Base-by-base conservation (phyloP, 2,888 invertebrate genomes). In the Tipula lateralis region DNA sequence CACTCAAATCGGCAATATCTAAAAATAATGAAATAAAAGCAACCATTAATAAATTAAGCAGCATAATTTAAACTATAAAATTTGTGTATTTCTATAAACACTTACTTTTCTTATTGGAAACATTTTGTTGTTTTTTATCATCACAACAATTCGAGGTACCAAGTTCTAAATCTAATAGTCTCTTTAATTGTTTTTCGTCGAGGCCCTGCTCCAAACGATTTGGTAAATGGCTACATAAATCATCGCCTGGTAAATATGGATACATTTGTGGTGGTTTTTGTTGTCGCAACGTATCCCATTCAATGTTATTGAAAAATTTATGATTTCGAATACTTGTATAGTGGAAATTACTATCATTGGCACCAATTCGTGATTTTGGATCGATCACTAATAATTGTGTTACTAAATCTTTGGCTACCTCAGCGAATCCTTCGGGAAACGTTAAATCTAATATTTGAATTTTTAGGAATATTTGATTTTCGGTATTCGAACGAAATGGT, bases 401-500 rank as follows among this genome's bases (percentile, higher is more conserved):
- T 84, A 99, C 96, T 87, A 99, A 92, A 91, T 97, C 96, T 90
- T 94, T 95, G n/a, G 97, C 97, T 85, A 93, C 92, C 86, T 93
- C 92, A 86, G 95, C 94, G 89, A 99, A 99, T 39, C 96, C 96
- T 88, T 97, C 96, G 0, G 99, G 98, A 88, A 98, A 97, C 88
- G 95, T 95, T 89, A 97, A 98, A 84, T 97, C 95, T 88, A 97
- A 92, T 89, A 95, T 95, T 84, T 96, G 92, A 87, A 99, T 98
- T 91, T 98, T 98, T 91, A 98, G 97, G 90, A 99, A 98, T 87
- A 99, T 97, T 87, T 97, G 93, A 91, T 97, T 99, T 89, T 99
- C 99, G 90, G 95, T 97, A 86, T 95, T 93, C 85, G 96, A 97
- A 86, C 96, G 93, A 91, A 99, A 99, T 0, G 98, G 98, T 83